Evolutionary conservation across 2,113 vertebrate species (phyloP), one percentile per base, ranked within the genome.

Genomic region (Phalacrocorax brasilianus): DNA sequence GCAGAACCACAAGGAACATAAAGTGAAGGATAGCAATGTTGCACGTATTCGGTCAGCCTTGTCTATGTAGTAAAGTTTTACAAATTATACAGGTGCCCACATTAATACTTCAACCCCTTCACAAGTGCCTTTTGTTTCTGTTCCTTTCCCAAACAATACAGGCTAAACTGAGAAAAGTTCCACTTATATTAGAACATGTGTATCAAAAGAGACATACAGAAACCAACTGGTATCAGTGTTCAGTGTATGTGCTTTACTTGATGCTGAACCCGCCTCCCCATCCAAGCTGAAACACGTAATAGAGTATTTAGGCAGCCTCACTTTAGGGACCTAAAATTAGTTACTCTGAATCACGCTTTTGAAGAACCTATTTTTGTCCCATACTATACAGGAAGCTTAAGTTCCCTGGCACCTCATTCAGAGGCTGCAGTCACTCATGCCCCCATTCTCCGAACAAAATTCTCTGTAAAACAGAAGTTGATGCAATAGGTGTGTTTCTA

Each of bases 321-420:
- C 77, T 95, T 95, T 87, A 94, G 70, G 44, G 30, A 93, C 53
- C 84, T 96, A 97, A 97, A 96, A 95, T 97, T 93, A 96, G 94
- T 91, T 92, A 42, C 35, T 76, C 74, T 91, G 93, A 95, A 78
- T 96, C 89, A 95, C 4, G 5, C 89, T 93, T 89, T 7, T 79
- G 89, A 78, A 91, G 68, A 72, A 75, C 40, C 80, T 95, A 91
- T 96, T 95, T 95, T 91, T 96, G 87, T 85, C 74, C 85, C 33
- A 35, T 56, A 56, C 84, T 95, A 85, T 49, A 89, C 66, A 91
- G 74, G 87, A 95, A 94, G 76, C 81, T 63, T 38, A 87, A 85
- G 86, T 89, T 92, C 73, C 35, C 80, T 28, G 49, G 33, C 63
- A 96, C 59, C 21, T 95, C 50, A 49, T 72, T 79, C 74, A 82